Conservation (phyloP, 1,140 invertebrate species). For the Bombus pascuorum region DNA sequence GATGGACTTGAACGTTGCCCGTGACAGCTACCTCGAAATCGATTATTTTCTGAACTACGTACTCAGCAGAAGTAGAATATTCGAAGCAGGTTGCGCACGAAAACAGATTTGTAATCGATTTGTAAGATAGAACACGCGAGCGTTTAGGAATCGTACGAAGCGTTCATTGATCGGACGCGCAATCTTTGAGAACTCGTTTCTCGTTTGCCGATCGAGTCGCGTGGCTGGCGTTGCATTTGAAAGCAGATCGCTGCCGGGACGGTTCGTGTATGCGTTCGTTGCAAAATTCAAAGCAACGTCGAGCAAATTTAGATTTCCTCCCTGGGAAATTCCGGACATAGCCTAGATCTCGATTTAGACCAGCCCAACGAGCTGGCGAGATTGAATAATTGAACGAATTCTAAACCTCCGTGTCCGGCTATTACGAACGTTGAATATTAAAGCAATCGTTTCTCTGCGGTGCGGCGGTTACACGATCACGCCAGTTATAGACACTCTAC, state of each 20-base stretch:
- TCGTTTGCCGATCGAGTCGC: neutral
- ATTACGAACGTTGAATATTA: conserved; percentile 80
- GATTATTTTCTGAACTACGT: neutral
- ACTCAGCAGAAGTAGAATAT: neutral
- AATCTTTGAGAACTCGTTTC: neutral
- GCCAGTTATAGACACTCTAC: too few species aligned
- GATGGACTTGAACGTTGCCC: conserved; percentile 9
- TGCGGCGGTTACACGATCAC: conserved; percentile 7
- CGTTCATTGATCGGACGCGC: neutral
- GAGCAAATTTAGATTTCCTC: conserved; percentile 67
- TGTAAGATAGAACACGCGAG: neutral
- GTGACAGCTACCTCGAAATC: neutral
- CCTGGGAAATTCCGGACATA: conserved; percentile 63
- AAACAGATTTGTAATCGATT: neutral
- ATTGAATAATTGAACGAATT: conserved; percentile 80
- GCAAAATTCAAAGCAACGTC: conserved; percentile 63
- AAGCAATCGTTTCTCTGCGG: conserved; percentile 57
- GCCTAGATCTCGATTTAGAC: conserved; percentile 77
- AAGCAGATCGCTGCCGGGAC: neutral
- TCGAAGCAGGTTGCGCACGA: neutral
- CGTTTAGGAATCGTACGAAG: neutral
- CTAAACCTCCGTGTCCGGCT: conserved; percentile 78
- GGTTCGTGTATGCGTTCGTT: conserved; percentile 18
- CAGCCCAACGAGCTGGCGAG: conserved; percentile 72
- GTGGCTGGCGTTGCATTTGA: neutral